Percentiles rank a stretch among this genome's conserved stretches.
phyloP scores from a whole-genome alignment of 2,888 invertebrate genomes.

The Drosophila melanosoma region DNA sequence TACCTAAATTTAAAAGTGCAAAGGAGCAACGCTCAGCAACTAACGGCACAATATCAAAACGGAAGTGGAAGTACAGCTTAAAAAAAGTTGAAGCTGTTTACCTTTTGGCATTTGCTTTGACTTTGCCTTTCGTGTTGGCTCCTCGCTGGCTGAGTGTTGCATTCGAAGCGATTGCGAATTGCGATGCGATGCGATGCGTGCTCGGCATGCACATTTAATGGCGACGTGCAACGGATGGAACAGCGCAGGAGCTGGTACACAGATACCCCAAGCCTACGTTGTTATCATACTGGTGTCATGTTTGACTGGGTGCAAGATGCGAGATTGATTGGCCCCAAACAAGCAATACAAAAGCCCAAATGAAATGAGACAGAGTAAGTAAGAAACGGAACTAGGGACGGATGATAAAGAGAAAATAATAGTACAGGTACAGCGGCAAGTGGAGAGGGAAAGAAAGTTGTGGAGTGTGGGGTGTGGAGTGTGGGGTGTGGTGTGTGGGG shows the following conservation, averaged over 20 bases:
- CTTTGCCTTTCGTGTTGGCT: conserved; percentile 1
- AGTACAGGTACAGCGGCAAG: neutral
- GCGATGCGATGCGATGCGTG: conserved; percentile 25
- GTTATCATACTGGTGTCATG: conserved; percentile 23
- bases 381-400: conserved; percentile 19
- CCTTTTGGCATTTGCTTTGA: neutral
- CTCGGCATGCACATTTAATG: conserved; percentile 16
- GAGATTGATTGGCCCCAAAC: conserved; percentile 39
- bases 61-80: conserved; percentile 7
- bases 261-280: conserved; percentile 26
- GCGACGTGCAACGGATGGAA: conserved; percentile 42
- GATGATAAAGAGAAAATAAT: conserved; percentile 4
- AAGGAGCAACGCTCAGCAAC: neutral
- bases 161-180: conserved; percentile 4
- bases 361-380: neutral
- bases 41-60: conserved; percentile 7
- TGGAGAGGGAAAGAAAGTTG: neutral
- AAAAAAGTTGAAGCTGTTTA: neutral
- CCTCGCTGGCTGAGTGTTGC: conserved; percentile 18
- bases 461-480: neutral
- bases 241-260: conserved; percentile 19
- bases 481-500: neutral
- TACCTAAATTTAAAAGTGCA: neutral
- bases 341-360: conserved; percentile 19
- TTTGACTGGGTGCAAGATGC: conserved; percentile 38